A percentile compares a stretch with the other conserved stretches of the same genome.
Conservation (phyloP, 2,888 invertebrate species). For the Hemistola chrysoprasaria region DNA sequence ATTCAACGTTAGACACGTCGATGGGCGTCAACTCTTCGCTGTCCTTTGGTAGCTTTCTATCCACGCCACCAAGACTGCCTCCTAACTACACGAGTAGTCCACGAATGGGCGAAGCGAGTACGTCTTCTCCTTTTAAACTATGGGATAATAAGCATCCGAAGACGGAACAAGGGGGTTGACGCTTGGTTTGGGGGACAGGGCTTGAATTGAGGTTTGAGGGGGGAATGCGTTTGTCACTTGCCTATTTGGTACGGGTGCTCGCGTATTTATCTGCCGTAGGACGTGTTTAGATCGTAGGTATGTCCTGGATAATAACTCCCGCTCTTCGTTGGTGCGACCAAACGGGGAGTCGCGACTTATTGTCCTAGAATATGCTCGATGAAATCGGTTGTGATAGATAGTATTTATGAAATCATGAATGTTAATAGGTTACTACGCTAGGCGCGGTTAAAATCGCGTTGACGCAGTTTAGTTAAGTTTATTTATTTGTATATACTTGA, state of each 20-base stretch:
- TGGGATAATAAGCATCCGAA: conserved; percentile 62
- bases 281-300: conserved; percentile 24
- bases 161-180: conserved; percentile 71
- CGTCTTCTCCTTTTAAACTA: conserved; percentile 64
- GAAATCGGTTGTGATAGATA: conserved; percentile 45
- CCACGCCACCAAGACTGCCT: conserved; percentile 64
- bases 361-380: conserved; percentile 50
- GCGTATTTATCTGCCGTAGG: conserved; percentile 43
- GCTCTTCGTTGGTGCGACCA: conserved; percentile 48
- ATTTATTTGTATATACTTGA: conserved; percentile 58
- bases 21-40: conserved; percentile 75
- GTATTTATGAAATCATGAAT: conserved; percentile 24
- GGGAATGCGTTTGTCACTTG: conserved; percentile 54
- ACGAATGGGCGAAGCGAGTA: conserved; percentile 57
- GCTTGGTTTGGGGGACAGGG: conserved; percentile 42
- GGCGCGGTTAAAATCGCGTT: conserved; percentile 19
- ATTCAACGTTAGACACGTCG: conserved; percentile 73
- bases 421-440: conserved; percentile 18
- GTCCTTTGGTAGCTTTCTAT: conserved; percentile 72
- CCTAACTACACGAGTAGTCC: conserved; percentile 74
- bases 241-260: conserved; percentile 31
- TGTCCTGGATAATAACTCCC: conserved; percentile 70
- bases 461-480: conserved; percentile 17
- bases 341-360: conserved; percentile 72
- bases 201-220: conserved; percentile 57